These are phyloP conservation scores for Echinarachnius parma DNA, from an alignment of 53 echinoderm and acorn worm genomes.

Conservation along the genomic window DNA sequence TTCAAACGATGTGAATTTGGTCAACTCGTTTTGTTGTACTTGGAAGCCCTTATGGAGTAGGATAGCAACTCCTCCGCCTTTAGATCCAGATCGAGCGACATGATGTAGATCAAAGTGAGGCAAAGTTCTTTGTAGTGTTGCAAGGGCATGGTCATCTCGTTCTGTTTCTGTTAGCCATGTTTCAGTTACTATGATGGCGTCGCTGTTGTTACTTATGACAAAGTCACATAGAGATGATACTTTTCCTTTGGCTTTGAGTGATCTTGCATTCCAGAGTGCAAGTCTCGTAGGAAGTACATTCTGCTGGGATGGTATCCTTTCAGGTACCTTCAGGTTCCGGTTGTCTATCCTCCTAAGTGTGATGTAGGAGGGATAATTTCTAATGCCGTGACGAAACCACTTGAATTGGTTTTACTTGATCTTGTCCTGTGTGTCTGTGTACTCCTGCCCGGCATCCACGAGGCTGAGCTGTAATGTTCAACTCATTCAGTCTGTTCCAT, in stretches of 20 bases:
- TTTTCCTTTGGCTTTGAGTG: slow-evolving; percentile 3
- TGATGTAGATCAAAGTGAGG: background rate
- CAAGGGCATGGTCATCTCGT: background rate
- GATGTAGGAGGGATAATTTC: background rate
- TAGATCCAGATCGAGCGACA: background rate
- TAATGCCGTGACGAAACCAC: background rate
- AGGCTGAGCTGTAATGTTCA: background rate
- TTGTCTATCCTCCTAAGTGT: background rate
- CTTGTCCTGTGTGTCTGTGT: background rate
- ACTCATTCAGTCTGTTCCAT: background rate
- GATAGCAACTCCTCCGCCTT: slow-evolving; percentile 10
- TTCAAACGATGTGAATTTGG: background rate
- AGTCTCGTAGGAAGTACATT: background rate
- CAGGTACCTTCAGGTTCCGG: background rate
- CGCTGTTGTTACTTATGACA: background rate
- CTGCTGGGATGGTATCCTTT: background rate
- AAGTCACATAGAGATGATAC: slow-evolving; percentile 4
- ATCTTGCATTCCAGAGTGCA: slow-evolving; percentile 22
- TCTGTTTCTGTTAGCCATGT: slow-evolving; percentile 13
- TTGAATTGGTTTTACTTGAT: background rate
- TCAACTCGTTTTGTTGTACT: background rate
- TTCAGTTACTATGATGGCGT: background rate
- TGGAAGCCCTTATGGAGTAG: background rate
- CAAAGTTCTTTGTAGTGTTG: background rate
- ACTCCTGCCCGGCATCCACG: background rate